phyloP scores from a whole-genome alignment of 2,888 invertebrate genomes.

The Ochropleura leucogaster region DNA sequence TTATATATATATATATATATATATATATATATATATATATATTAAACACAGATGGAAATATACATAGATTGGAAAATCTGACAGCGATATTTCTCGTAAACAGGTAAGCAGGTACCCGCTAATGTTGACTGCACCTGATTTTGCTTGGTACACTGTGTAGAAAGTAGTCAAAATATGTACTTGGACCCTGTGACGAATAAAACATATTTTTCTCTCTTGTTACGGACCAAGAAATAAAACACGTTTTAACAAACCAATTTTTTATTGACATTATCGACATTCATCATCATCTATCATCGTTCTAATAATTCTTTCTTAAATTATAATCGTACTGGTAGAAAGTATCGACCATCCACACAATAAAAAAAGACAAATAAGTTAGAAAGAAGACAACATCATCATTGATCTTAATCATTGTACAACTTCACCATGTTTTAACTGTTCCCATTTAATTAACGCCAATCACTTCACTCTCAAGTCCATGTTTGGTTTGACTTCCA shows the following conservation, averaged over 20 bases:
- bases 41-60: too few species aligned
- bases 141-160: too few species aligned
- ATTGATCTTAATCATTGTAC: slow-evolving; percentile 4
- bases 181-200: too few species aligned
- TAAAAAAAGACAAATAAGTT: slow-evolving; percentile 1
- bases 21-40: too few species aligned
- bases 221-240: slow-evolving; percentile 9
- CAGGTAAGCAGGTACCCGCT: too few species aligned
- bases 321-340: neutral
- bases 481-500: neutral
- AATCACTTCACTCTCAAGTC: neutral
- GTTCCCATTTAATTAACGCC: neutral
- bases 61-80: too few species aligned
- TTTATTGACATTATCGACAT: neutral
- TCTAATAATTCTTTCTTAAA: neutral
- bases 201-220: too few species aligned
- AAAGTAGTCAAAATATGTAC: too few species aligned
- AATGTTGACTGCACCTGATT: too few species aligned
- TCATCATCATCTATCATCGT: neutral
- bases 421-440: neutral
- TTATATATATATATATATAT: too few species aligned
- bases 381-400: neutral
- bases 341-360: slow-evolving; percentile 18
- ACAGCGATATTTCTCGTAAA: too few species aligned
- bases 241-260: neutral